Base-by-base conservation (phyloP, 2,888 invertebrate species). In the Galeruca laticollis region DNA sequence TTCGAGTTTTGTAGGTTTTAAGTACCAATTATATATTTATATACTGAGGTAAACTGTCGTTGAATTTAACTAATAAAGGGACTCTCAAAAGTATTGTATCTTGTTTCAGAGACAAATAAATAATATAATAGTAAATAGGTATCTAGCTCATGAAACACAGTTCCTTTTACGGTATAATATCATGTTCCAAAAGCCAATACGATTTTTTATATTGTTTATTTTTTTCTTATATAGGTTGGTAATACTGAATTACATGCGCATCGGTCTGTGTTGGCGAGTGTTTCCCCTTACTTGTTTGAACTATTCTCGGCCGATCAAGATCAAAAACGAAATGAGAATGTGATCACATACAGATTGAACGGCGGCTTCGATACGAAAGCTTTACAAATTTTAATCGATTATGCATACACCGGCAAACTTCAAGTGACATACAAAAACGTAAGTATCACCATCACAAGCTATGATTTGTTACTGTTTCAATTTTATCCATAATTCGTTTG, bases 391-490 rank as follows among this genome's bases (percentile, higher is more conserved):
- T 88, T 96, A 54, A 90, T 96, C 57, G 92, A 94, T 82, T 96
- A 92, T 86, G 93, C 93, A 59, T 96, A 96, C 86, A 94, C 95
- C 15, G 91, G 93, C 33, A 89, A 90, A 85, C 82, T 90, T 76
- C 85, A 86, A 71, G 88, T 88, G 73, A 86, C 86, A 66, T 85
- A 87, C 73, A 81, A 81, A 54, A 86, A 86, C 75, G 90, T 87
- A 75, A 74, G 73, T 61, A 64, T 15, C n/a, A n/a, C n/a, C n/a
- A n/a, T n/a, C n/a, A n/a, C n/a, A n/a, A n/a, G n/a, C n/a, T n/a
- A n/a, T n/a, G n/a, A n/a, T n/a, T n/a, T n/a, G n/a, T n/a, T n/a
- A n/a, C n/a, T n/a, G n/a, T n/a, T n/a, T n/a, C n/a, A n/a, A n/a
- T n/a, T n/a, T n/a, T n/a, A n/a, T n/a, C n/a, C n/a, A n/a, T n/a